Percentiles rank a stretch among this genome's conserved stretches.
Evolutionary conservation across 2,113 vertebrate genomes (phyloP).

Genomic region (Hyperopisus bebe): DNA sequence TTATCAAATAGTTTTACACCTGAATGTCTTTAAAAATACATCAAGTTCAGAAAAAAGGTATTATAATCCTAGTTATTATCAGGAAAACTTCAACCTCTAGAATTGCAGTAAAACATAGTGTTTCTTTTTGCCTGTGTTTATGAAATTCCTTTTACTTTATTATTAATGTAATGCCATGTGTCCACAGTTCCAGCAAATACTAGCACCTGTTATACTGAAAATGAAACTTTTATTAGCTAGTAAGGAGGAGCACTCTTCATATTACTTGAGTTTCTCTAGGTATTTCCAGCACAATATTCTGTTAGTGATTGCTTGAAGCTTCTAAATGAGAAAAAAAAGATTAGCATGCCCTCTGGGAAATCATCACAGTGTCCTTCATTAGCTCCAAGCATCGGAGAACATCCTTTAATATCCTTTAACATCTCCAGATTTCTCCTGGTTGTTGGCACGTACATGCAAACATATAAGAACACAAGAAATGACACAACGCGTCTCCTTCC

Average conservation of each 20-base stretch:
- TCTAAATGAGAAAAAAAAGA: slow-evolving; percentile 9
- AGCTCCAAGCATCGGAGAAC: neutral
- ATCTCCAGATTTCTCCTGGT: neutral
- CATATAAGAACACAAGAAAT: neutral
- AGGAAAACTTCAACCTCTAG: neutral
- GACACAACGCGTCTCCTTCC: neutral
- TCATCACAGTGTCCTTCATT: slow-evolving; percentile 11
- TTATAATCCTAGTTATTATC: neutral
- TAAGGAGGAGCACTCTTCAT: neutral
- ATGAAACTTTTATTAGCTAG: neutral
- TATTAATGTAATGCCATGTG: neutral
- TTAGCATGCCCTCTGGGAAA: slow-evolving; percentile 9
- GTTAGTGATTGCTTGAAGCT: slow-evolving; percentile 5
- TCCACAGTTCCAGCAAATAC: neutral
- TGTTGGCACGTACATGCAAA: neutral
- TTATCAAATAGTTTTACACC: neutral
- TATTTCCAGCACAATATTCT: neutral
- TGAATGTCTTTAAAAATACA: neutral
- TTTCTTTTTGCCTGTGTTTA: neutral
- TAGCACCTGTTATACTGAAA: neutral
- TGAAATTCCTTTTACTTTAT: neutral
- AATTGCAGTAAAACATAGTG: neutral
- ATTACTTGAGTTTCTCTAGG: neutral
- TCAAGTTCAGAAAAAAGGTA: neutral
- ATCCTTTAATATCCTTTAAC: neutral